Evolutionary conservation across 2,797 vertebrate species (phyloP), one percentile per base, ranked within the genome.

Genomic region (Sphenopsis melanotis): DNA sequence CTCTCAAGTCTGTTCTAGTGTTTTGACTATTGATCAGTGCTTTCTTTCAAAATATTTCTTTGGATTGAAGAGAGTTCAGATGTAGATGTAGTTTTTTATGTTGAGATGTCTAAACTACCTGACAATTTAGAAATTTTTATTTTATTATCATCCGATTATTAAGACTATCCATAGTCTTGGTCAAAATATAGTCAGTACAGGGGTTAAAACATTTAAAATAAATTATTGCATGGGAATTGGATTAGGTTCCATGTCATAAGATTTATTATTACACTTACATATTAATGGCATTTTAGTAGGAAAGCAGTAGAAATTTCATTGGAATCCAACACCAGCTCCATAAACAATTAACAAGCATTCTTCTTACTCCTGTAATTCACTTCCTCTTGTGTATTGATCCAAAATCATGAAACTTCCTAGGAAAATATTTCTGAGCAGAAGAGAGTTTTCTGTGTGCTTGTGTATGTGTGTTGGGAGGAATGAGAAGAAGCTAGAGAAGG

Each of bases 381-480:
- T 69, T 41, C 39, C 41, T 71, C 11, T 75, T 83, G 11, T 72
- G 16, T 49, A 21, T 84, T 65, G 72, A 41, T 32, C 6, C 30
- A 72, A 36, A 69, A 24, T 72, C 0, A 0, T 41, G 14, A 69
- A 49, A 63, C 2, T 72, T 72, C 5, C 47, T 63, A 59, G 32
- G 24, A 84, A 76, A 47, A 26, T 50, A 57, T 82, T 90, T 87
- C 30, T 37, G 49, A 91, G 6, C 8, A 68, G 50, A 50, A 57
- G 10, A 32, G 41, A 34, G 4, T 57, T 89, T 89, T 69, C 18
- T 46, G 10, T 75, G 22, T 71, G 23, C 29, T 49, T 47, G 4
- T 66, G 32, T 39, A 30, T 30, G 16, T 36, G 27, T 55, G 3
- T 52, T 85, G 39, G 11, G 20, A 29, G 15, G 37, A 83, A 83